Percentiles rank a stretch among this genome's conserved stretches.
phyloP scores from a whole-genome alignment of 2,113 vertebrate species.

The Leucopsar rothschildi region DNA sequence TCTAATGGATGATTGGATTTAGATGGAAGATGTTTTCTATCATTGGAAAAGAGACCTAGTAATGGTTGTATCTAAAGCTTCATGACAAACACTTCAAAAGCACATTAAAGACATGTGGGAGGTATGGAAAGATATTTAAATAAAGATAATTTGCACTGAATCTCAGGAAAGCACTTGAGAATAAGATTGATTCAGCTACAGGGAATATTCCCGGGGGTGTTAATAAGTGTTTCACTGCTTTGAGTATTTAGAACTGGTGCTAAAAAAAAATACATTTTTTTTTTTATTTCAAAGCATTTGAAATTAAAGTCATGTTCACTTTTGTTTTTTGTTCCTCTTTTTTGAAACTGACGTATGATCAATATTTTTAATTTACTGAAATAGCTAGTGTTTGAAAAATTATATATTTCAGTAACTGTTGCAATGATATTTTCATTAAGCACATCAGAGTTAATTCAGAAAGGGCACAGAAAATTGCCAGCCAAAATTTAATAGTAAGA shows the following conservation, averaged over 20 bases:
- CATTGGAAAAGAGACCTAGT: neutral
- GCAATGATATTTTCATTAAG: neutral
- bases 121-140: neutral
- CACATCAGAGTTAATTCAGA: neutral
- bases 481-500: neutral
- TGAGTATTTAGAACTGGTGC: neutral
- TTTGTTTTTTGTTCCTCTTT: neutral
- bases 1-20: neutral
- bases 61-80: neutral
- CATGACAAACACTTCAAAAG: slow-evolving; percentile 16
- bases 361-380: slow-evolving; percentile 19
- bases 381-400: neutral
- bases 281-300: neutral
- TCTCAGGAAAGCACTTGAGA: slow-evolving; percentile 8
- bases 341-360: neutral
- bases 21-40: neutral
- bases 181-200: neutral
- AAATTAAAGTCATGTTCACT: neutral
- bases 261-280: neutral
- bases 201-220: neutral
- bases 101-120: neutral
- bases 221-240: neutral
- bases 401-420: neutral
- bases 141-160: neutral
- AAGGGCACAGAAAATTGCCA: neutral